A percentile compares a stretch with the other conserved stretches of the same genome.
Conservation (phyloP, 2,888 invertebrate species). For the Ptychoptera albimana region DNA sequence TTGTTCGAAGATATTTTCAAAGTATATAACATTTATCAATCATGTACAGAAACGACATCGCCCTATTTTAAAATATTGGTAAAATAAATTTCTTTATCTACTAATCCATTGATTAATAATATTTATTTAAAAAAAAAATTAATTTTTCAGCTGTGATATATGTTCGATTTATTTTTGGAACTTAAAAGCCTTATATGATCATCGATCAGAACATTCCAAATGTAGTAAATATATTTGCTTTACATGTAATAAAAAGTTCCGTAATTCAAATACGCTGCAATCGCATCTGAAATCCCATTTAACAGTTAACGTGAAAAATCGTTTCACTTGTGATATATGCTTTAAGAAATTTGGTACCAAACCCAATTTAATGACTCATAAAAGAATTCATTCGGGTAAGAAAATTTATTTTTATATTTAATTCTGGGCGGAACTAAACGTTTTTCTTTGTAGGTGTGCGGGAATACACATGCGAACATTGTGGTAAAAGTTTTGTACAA, state of each 20-base stretch:
- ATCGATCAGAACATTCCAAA: conserved; percentile 11
- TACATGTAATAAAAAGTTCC: conserved; percentile 17
- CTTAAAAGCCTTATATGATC: conserved; percentile 4
- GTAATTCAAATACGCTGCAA: conserved; percentile 11
- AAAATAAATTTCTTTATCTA: conserved; percentile 10
- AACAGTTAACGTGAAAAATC: conserved; percentile 9
- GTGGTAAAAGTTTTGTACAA: conserved; percentile 33
- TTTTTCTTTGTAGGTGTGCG: conserved; percentile 12
- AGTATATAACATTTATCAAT: conserved; percentile 18
- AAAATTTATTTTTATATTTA: not conserved
- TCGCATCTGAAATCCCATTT: conserved; percentile 15
- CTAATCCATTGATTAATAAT: no score
- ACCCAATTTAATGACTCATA: conserved; percentile 15
- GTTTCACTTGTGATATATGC: conserved; percentile 11
- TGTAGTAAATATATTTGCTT: conserved; percentile 11
- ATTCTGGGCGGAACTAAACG: not conserved
- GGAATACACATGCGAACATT: conserved; percentile 30
- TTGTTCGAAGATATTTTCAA: conserved; percentile 16
- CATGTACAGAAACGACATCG: conserved; percentile 19
- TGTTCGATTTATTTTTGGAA: not conserved
- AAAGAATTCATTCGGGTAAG: conserved; percentile 16
- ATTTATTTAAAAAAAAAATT: not conserved
- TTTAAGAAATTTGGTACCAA: conserved; percentile 13
- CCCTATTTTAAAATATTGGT: conserved; percentile 13
- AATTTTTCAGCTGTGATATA: conserved; percentile 1